These are phyloP conservation scores for Dryomyza anilis DNA, from an alignment of 2,888 invertebrate genomes.

Conservation along the genomic window DNA sequence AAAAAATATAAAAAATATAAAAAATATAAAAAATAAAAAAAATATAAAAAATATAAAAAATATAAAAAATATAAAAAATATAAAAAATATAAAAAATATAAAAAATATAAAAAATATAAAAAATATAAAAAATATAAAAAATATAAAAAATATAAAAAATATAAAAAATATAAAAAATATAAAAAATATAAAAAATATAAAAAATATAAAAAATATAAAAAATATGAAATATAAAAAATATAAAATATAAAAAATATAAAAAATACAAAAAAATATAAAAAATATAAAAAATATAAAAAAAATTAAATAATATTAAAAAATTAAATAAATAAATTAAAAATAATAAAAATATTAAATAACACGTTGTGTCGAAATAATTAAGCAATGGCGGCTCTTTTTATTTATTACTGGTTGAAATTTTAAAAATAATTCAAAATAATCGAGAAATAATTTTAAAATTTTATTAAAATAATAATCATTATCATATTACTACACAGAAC, in stretches of 20 bases:
- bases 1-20: neutral
- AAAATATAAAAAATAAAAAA: neutral
- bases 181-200: no score
- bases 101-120: neutral
- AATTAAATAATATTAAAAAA: no score
- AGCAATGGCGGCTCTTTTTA: no score
- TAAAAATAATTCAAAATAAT: no score
- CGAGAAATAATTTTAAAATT: no score
- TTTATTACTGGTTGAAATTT: no score
- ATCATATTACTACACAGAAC: no score
- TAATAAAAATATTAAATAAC: no score
- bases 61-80: neutral
- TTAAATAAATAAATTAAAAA: no score
- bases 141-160: neutral
- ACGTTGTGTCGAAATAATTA: no score
- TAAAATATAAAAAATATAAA: neutral
- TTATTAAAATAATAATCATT: no score
- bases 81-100: neutral
- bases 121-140: neutral
- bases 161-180: no score
- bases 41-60: neutral
- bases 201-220: neutral
- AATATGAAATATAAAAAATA: neutral
- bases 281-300: neutral
- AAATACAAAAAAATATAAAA: neutral